phyloP scores from a whole-genome alignment of 2,113 vertebrate species.

The Pseudolaguvia tuberculata region DNA sequence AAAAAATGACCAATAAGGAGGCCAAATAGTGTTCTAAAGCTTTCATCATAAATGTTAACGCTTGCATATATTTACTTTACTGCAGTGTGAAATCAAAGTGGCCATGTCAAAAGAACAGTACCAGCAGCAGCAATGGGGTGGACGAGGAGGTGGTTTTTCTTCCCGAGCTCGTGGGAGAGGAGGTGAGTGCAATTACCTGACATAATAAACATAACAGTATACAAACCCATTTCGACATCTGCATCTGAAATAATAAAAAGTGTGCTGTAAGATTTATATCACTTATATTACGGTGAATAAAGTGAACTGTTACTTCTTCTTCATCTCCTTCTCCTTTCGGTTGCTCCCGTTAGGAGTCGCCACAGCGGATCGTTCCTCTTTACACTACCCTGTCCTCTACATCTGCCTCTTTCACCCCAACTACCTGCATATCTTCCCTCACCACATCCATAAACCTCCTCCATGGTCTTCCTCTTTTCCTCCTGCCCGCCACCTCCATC shows the following conservation, averaged over 20 bases:
- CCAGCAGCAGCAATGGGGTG: slow-evolving; percentile 95
- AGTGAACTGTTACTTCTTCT: too few species aligned
- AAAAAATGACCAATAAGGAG: background rate
- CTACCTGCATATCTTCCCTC: too few species aligned
- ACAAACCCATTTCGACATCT: background rate
- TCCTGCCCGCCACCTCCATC: too few species aligned
- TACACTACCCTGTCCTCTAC: too few species aligned
- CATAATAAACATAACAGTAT: background rate
- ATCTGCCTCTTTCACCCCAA: too few species aligned
- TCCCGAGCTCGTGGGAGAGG: slow-evolving; percentile 86
- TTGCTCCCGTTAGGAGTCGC: too few species aligned
- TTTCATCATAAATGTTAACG: background rate
- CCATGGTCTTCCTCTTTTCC: too few species aligned
- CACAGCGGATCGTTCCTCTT: too few species aligned
- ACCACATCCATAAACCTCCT: too few species aligned
- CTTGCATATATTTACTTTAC: background rate
- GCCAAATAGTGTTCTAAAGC: background rate
- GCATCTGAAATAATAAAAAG: background rate
- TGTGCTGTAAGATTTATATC: background rate
- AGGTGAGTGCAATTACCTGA: slow-evolving; percentile 58
- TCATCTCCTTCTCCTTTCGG: too few species aligned
- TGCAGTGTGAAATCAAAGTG: slow-evolving; percentile 97
- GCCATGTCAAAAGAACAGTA: slow-evolving; percentile 99
- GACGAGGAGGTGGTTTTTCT: slow-evolving; percentile 79
- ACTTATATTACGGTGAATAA: background rate